Base-by-base conservation (phyloP, 2,113 vertebrate species). In the Circaetus gallicus region DNA sequence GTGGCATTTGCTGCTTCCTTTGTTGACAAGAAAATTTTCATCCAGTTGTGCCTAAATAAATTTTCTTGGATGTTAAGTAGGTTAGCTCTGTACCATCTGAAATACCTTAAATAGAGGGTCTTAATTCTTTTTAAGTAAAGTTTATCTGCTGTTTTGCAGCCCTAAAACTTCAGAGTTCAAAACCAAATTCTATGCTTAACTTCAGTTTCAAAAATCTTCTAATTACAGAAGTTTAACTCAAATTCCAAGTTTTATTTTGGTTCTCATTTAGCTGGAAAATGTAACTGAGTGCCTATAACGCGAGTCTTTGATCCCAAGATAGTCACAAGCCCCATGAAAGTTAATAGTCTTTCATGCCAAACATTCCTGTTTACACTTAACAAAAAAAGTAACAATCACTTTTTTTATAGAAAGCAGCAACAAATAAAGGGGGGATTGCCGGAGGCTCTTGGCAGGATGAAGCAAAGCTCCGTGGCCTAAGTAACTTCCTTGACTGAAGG, bases 221-320 rank as follows among this genome's bases (percentile, higher is more conserved):
- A n/a, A n/a, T n/a, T n/a, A n/a, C n/a, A 72, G 24, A 82, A 83
- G 18, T 70, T 65, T 78, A 71, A 74, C 28, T 81, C 8, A 15
- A 92, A 82, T 91, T 74, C 42, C n/a, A 84, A 20, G 13, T 78
- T 93, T 95, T 86, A 50, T 91, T 92, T 97, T 66, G 18, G 22
- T 74, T 89, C 55, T 91, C 11, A 31, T 89, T 89, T 86, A 79
- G 38, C 13, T 89, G 69, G 20, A 78, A 95, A 94, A 84, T 11
- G 12, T 91, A 91, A 74, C 47, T 95, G 22, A 40, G n/a, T 92
- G 65, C 19, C 50, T 82, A 20, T 62, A 91, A 91, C n/a, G 9
- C 40, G 17, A 58, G 32, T 43, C 67, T 95, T 93, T 96, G 89
- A 83, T 92, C 58, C 53, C 21, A 52, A 82, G 61, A 55, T 9